Evolutionary conservation across 2,113 vertebrate genomes (phyloP).

Genomic region (Felis chaus): DNA sequence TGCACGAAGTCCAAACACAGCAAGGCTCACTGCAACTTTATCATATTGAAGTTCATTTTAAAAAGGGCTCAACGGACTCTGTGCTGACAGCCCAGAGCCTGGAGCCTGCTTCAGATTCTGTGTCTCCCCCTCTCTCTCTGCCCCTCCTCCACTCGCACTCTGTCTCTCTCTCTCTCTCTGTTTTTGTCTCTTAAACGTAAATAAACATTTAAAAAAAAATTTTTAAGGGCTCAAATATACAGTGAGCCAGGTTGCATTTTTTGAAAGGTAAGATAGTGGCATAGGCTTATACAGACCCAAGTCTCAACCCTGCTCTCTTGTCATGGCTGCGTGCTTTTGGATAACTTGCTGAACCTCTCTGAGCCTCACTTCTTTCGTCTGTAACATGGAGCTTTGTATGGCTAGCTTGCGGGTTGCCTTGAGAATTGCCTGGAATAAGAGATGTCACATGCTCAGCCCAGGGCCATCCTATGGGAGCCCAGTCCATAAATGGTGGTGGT

Average conservation of each 20-base stretch:
- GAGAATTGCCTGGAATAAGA: background rate
- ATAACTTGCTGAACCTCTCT: background rate
- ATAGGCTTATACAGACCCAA: background rate
- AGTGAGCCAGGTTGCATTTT: background rate
- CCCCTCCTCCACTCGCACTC: no score
- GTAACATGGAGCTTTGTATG: background rate
- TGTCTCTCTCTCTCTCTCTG: no score
- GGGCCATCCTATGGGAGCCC: accelerated
- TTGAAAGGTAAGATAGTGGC: background rate
- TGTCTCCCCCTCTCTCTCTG: no score
- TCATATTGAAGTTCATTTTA: background rate
- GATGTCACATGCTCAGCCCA: background rate
- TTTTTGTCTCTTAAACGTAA: no score
- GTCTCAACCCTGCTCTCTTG: background rate
- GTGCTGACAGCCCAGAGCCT: no score
- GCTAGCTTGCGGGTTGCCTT: background rate
- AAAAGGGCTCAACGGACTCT: background rate
- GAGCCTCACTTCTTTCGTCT: background rate
- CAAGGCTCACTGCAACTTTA: background rate
- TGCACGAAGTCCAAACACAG: background rate
- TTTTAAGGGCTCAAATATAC: background rate
- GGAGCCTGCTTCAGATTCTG: no score
- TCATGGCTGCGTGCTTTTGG: background rate
- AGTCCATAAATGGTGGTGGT: background rate
- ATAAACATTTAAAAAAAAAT: no score